Percentiles rank a stretch among this genome's conserved stretches.
Conservation (phyloP, 2,888 invertebrate species). For the Danaus chrysippus region DNA sequence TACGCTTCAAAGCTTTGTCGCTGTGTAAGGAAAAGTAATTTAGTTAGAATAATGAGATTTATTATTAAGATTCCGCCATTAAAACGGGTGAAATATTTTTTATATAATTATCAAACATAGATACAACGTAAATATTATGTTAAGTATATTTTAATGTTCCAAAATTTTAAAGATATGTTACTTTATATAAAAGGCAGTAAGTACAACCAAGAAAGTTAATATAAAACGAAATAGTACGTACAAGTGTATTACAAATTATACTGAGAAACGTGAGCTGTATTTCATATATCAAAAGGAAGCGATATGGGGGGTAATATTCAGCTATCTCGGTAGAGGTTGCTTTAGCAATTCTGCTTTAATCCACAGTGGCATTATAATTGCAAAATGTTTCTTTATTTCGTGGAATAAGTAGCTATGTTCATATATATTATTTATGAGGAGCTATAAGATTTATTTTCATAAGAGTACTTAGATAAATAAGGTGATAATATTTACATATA, state of each 20-base stretch:
- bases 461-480: not conserved
- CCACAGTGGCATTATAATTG: constrained; percentile 9
- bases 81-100: too few species aligned
- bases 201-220: too few species aligned
- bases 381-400: constrained; percentile 16
- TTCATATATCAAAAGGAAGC: too few species aligned
- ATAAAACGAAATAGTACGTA: too few species aligned
- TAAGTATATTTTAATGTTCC: too few species aligned
- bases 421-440: constrained; percentile 1
- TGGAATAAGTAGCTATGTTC: not conserved
- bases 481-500: not conserved
- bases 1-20: constrained; percentile 28
- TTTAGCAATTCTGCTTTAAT: constrained; percentile 13
- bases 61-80: not conserved
- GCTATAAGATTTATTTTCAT: not conserved
- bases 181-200: too few species aligned
- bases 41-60: not conserved
- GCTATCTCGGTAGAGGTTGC: constrained; percentile 5
- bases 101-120: too few species aligned
- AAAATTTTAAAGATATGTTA: too few species aligned
- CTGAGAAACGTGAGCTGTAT: too few species aligned
- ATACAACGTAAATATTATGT: too few species aligned
- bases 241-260: too few species aligned
- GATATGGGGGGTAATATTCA: too few species aligned
- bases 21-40: constrained; percentile 24